phyloP scores from a whole-genome alignment of 2,797 vertebrate species.

The Macroramphosus scolopax region DNA sequence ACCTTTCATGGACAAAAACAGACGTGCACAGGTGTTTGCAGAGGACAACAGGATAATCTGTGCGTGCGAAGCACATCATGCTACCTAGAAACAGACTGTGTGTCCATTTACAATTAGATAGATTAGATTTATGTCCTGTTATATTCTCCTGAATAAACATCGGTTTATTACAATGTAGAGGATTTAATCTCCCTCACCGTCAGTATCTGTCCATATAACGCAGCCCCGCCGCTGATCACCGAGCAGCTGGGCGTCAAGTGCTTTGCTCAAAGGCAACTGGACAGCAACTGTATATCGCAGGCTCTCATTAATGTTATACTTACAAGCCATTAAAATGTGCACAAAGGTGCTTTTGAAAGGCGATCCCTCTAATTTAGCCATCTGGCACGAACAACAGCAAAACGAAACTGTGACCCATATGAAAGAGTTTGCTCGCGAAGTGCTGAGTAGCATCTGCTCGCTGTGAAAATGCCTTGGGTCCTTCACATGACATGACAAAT shows the following conservation, averaged over 20 bases:
- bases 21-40: no score
- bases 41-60: no score
- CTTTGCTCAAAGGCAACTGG: constrained; percentile 42
- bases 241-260: constrained; percentile 34
- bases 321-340: constrained; percentile 55
- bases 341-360: constrained; percentile 60
- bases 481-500: constrained; percentile 81
- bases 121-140: no score
- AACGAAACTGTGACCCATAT: constrained; percentile 77
- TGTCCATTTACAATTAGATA: no score
- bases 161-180: no score
- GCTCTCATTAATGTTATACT: constrained; percentile 51
- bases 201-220: constrained; percentile 7
- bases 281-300: constrained; percentile 21
- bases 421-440: constrained; percentile 72
- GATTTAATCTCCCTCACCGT: no score
- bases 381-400: constrained; percentile 68
- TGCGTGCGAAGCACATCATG: no score
- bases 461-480: constrained; percentile 75
- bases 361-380: constrained; percentile 61
- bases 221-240: constrained; percentile 24
- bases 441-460: constrained; percentile 82
- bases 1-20: no score
- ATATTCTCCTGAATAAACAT: no score
- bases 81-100: no score